phyloP scores from a whole-genome alignment of 1,140 invertebrate genomes.

The Bombus terrestris region DNA sequence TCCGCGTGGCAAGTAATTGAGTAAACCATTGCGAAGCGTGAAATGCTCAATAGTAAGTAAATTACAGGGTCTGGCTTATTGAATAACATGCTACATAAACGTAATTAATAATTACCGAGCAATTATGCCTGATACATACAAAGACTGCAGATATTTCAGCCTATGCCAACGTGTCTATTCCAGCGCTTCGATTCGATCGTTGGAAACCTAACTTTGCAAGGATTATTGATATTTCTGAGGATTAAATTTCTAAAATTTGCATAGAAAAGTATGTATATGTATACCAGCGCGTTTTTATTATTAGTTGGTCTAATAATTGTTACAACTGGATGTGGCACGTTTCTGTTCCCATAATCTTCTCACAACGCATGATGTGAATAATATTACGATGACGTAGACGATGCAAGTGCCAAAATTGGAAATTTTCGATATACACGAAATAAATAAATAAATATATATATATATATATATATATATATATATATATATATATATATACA shows the following conservation, averaged over 20 bases:
- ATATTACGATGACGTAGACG: too few species aligned
- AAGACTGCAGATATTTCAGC: background rate
- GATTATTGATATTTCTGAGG: background rate
- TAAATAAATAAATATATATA: too few species aligned
- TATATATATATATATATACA: too few species aligned
- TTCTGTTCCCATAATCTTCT: too few species aligned
- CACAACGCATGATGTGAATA: too few species aligned
- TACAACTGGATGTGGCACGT: too few species aligned
- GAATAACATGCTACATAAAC: constrained; percentile 69
- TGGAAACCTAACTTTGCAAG: background rate
- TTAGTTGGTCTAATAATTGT: too few species aligned
- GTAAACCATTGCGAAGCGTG: constrained; percentile 66
- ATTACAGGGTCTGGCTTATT: constrained; percentile 65
- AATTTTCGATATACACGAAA: too few species aligned
- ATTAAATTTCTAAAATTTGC: background rate
- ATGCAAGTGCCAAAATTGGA: too few species aligned
- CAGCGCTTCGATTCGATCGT: background rate
- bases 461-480: too few species aligned
- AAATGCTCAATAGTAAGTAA: constrained; percentile 70
- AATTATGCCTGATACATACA: constrained; percentile 53
- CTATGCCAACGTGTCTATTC: background rate
- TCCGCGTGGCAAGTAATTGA: constrained; percentile 59
- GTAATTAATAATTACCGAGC: constrained; percentile 66
- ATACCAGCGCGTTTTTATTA: too few species aligned
- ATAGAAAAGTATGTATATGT: too few species aligned